Evolutionary conservation across 2,113 vertebrate species (phyloP).

Genomic region (Neodon shergylaensis): DNA sequence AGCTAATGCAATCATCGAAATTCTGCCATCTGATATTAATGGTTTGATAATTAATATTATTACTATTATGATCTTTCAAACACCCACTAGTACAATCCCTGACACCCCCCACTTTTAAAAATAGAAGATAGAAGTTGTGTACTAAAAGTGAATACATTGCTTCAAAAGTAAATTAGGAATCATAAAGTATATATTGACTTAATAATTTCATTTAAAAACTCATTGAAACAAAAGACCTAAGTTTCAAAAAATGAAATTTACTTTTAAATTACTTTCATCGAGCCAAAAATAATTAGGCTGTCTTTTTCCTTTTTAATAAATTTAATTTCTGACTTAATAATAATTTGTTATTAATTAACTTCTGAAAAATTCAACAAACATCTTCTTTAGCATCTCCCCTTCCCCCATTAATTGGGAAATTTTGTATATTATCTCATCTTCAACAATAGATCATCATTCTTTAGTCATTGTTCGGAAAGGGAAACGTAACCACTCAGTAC

Average conservation of each 20-base stretch:
- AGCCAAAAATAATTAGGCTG: constrained; percentile 61
- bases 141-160: constrained; percentile 25
- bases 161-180: constrained; percentile 68
- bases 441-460: background rate
- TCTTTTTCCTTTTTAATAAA: constrained; percentile 68
- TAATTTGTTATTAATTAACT: constrained; percentile 64
- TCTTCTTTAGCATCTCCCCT: background rate
- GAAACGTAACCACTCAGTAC: background rate
- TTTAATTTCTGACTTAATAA: constrained; percentile 43
- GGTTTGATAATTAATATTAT: background rate
- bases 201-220: constrained; percentile 73
- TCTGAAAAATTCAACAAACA: constrained; percentile 45
- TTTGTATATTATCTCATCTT: background rate
- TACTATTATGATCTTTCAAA: constrained; percentile 47
- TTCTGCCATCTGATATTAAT: constrained; percentile 2
- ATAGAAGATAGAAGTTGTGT: background rate
- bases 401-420: background rate
- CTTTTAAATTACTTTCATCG: constrained; percentile 56
- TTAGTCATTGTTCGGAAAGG: background rate
- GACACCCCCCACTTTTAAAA: background rate
- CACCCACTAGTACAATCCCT: background rate
- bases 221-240: constrained; percentile 57
- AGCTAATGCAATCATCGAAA: constrained; percentile 11
- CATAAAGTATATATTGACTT: constrained; percentile 67
- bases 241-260: constrained; percentile 60